Evolutionary conservation across 2,888 invertebrate genomes (phyloP), one percentile per base, ranked within the genome.

Genomic region (Dicroscelio sp.): DNA sequence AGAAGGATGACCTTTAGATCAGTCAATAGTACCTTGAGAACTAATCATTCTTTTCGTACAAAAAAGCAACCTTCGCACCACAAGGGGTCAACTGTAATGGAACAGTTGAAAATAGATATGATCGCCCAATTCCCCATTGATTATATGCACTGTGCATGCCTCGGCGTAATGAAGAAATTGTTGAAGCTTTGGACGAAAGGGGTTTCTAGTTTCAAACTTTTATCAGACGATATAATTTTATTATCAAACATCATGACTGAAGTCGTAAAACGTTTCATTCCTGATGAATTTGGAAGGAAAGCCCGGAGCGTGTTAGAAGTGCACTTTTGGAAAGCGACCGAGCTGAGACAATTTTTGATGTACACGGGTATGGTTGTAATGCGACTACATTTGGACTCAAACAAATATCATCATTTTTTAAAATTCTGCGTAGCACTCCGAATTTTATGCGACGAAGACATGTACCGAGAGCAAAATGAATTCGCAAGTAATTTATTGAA

Each of bases 401-500:
- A 71, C 23, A 38, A 43, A 48, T 71, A 71, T 71, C 5, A 71
- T 3, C 71, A 71, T 43, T 71, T 71, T 71, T 48, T 71, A 20
- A 71, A 71, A 71, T 31, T 71, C 5, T 38, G 33, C 23, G 48
- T 71, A 5, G 71, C 43, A 8, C 25, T 71, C 6, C n/a, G 71
- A 71, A 38, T 71, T 71, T 25, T 71, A 27, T 25, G 52, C 31
- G 75, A 75, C 31, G 55, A 75, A 55, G 55, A 75, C 2, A 55
- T 31, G 23, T 75, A 55, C 31, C 30, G 8, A 31, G 31, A 27
- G 14, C 30, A 75, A 20, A 75, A 75, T 30, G n/a, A 75, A 8
- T 75, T 52, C n/a, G 75, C 75, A 30, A 55, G 30, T 31, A 55
- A 48, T 12, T 52, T 75, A n/a, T n/a, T 92, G 23, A 71, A 75